A percentile compares a stretch with the other conserved stretches of the same genome.
Evolutionary conservation across 2,113 vertebrate genomes (phyloP).

Genomic region (Phrynocephalus versicolor): DNA sequence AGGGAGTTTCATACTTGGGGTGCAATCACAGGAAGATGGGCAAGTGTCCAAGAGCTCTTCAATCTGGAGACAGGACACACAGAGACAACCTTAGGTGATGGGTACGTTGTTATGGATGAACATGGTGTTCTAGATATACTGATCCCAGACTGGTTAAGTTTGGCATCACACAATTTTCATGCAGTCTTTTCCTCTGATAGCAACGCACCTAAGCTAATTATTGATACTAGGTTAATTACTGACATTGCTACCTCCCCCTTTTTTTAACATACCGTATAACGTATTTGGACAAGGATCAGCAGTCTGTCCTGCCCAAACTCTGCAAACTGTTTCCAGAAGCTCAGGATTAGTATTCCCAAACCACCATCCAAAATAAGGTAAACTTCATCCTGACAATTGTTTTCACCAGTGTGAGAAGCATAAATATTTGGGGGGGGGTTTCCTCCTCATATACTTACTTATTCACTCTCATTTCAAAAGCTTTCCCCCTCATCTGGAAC

Average conservation of each 20-base stretch:
- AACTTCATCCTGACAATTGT: not conserved
- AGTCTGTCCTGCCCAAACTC: conserved; percentile 5
- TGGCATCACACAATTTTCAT: too few relatives aligned
- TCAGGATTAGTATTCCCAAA: not conserved
- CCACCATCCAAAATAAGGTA: not conserved
- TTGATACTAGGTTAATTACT: too few relatives aligned
- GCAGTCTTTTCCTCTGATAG: not conserved
- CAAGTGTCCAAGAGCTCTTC: too few relatives aligned
- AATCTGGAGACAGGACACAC: too few relatives aligned
- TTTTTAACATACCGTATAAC: not conserved
- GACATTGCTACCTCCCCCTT: not conserved
- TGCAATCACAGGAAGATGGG: too few relatives aligned
- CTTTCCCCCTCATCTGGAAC: conserved; percentile 57
- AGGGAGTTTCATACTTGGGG: too few relatives aligned
- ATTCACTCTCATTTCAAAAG: conserved; percentile 15
- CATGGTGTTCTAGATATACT: too few relatives aligned
- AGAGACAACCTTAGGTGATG: not conserved
- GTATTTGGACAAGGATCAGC: not conserved
- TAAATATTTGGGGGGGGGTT: not conserved
- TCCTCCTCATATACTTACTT: not conserved
- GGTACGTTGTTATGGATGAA: too few relatives aligned
- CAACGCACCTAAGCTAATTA: not conserved
- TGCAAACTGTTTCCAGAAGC: not conserved
- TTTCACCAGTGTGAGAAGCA: conserved; percentile 16
- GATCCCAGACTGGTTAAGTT: not conserved